A percentile compares a stretch with the other conserved stretches of the same genome.
These are phyloP conservation scores for Nyctalus aviator DNA, from an alignment of 2,797 vertebrate species.

Conservation along the genomic window DNA sequence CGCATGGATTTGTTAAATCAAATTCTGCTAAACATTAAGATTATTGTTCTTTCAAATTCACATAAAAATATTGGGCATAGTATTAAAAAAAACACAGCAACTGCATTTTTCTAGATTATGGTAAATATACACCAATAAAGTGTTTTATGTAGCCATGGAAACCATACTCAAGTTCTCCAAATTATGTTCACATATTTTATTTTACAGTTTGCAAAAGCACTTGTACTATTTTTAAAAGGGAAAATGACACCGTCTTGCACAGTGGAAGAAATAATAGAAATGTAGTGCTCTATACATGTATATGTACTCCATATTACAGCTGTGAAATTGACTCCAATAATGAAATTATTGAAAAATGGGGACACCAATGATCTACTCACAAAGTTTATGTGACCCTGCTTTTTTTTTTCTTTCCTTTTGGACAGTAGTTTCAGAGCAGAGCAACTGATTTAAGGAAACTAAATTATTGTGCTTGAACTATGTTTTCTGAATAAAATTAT, in stretches of 20 bases:
- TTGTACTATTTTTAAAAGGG: not conserved
- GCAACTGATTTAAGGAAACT: not conserved
- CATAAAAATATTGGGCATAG: slow-evolving; percentile 14
- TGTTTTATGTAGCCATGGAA: slow-evolving; percentile 67
- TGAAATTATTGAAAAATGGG: slow-evolving; percentile 1
- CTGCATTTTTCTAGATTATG: slow-evolving; percentile 49
- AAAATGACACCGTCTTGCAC: not conserved
- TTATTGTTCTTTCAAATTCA: not conserved
- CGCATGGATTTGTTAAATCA: not conserved
- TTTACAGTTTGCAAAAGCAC: slow-evolving; percentile 53
- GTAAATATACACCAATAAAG: slow-evolving; percentile 8
- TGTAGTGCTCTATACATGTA: not conserved
- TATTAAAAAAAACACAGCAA: not conserved
- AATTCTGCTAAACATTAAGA: not conserved
- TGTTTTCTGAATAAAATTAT: not conserved
- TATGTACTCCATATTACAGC: not conserved
- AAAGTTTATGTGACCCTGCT: not conserved
- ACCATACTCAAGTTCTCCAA: slow-evolving; percentile 49
- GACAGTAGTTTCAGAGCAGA: not conserved
- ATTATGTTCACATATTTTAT: slow-evolving; percentile 51
- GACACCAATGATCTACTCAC: not conserved
- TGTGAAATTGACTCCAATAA: not conserved
- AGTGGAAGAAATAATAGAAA: not conserved
- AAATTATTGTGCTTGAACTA: not conserved
- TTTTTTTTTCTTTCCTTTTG: not conserved